Conservation (phyloP, 2,797 vertebrate species). For the Hypotaenidia philippensis region DNA sequence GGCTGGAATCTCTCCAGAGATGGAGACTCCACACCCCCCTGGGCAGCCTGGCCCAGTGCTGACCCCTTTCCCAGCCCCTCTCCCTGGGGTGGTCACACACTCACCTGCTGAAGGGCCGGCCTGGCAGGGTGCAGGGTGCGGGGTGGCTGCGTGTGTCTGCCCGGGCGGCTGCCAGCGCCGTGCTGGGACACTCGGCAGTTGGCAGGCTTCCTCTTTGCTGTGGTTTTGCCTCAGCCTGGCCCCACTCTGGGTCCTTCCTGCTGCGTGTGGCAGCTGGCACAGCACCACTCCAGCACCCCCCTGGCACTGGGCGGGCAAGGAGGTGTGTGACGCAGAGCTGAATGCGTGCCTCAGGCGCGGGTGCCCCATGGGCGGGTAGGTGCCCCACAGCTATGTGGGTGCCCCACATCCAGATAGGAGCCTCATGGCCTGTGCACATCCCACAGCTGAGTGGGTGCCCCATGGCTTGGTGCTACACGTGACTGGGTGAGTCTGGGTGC, state of each 20-base stretch:
- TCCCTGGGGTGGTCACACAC: accelerated
- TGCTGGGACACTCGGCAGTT: neutral
- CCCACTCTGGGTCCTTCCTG: conserved; percentile 30
- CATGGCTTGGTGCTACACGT: neutral
- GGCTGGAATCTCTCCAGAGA: too few relatives aligned
- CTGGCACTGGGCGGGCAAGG: accelerated
- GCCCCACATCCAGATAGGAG: too few relatives aligned
- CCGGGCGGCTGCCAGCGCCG: neutral
- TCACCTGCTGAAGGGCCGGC: neutral
- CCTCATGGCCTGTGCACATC: neutral
- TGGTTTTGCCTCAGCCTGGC: neutral
- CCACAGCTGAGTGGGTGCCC: neutral
- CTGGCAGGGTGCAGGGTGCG: accelerated
- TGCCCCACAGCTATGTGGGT: too few relatives aligned
- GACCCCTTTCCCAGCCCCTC: neutral
- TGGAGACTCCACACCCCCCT: too few relatives aligned
- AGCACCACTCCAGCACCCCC: neutral
- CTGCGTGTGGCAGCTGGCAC: neutral
- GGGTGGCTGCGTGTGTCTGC: neutral
- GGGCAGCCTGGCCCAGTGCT: too few relatives aligned
- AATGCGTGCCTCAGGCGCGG: accelerated
- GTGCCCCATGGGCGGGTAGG: too few relatives aligned
- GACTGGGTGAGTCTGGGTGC: neutral
- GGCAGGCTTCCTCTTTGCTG: conserved; percentile 52
- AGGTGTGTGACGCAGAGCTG: accelerated